A percentile compares a stretch with the other conserved stretches of the same genome.
phyloP scores from a whole-genome alignment of 2,888 invertebrate species.

The Folsomia candida region DNA sequence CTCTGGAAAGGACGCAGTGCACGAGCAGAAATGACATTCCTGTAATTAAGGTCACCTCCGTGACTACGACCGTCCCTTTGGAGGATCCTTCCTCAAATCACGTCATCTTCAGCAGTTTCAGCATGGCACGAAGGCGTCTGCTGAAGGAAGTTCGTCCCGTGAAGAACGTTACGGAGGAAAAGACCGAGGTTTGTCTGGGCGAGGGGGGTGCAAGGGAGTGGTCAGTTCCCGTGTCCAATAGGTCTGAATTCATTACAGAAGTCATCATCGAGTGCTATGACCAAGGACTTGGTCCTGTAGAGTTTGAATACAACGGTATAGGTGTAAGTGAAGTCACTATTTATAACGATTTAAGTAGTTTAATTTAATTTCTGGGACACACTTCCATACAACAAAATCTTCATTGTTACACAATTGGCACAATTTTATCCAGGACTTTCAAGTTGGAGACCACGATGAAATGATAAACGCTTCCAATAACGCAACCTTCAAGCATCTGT shows the following conservation, averaged over 20 bases:
- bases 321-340: constrained; percentile 25
- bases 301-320: constrained; percentile 41
- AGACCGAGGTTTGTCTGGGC: constrained; percentile 37
- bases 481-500: constrained; percentile 25
- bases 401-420: neutral
- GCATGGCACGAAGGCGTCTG: constrained; percentile 31
- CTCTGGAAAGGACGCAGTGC: constrained; percentile 29
- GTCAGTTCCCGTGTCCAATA: constrained; percentile 34
- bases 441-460: constrained; percentile 25
- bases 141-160: constrained; percentile 31
- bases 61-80: constrained; percentile 33
- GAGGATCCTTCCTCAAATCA: constrained; percentile 33
- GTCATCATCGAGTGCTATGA: constrained; percentile 42
- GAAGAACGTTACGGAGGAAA: constrained; percentile 31
- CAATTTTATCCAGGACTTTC: constrained; percentile 29
- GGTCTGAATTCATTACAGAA: constrained; percentile 31
- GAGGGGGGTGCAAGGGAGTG: constrained; percentile 34
- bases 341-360: neutral
- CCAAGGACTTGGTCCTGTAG: constrained; percentile 37
- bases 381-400: too few relatives aligned
- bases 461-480: constrained; percentile 5
- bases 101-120: constrained; percentile 34
- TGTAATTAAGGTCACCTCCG: constrained; percentile 38
- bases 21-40: constrained; percentile 35
- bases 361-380: too few relatives aligned